These are phyloP conservation scores for Antigone vipio DNA, from an alignment of 2,113 vertebrate genomes.

Conservation along the genomic window DNA sequence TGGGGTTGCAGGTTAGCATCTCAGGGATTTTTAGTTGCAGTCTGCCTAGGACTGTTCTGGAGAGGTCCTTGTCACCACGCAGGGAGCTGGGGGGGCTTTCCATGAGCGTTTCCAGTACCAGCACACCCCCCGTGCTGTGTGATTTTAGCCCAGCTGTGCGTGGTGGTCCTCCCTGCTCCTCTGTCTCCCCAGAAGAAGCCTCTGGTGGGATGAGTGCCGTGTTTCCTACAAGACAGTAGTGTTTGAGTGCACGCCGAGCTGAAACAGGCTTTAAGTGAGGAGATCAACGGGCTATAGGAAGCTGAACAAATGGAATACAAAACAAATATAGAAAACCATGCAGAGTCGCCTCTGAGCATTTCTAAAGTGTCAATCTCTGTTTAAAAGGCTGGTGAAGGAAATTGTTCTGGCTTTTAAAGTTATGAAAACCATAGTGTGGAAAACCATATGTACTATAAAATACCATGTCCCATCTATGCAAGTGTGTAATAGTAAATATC, in stretches of 20 bases:
- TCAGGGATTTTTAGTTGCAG: neutral
- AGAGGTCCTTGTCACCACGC: neutral
- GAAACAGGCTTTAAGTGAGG: neutral
- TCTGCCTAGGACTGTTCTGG: neutral
- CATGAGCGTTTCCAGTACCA: neutral
- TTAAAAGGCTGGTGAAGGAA: slow-evolving; percentile 52
- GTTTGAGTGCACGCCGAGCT: neutral
- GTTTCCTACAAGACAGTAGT: neutral
- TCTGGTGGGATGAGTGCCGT: neutral
- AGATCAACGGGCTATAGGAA: slow-evolving; percentile 4
- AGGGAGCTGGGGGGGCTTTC: neutral
- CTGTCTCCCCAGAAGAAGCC: neutral
- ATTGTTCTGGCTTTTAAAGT: slow-evolving; percentile 52
- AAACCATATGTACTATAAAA: slow-evolving; percentile 43
- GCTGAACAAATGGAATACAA: slow-evolving; percentile 38
- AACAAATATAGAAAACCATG: neutral
- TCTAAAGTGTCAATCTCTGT: slow-evolving; percentile 43
- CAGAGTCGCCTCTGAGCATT: neutral
- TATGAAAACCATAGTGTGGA: slow-evolving; percentile 26
- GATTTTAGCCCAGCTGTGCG: neutral
- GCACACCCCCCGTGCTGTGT: neutral
- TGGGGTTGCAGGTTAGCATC: neutral
- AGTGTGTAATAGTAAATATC: slow-evolving; percentile 15
- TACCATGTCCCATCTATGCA: neutral
- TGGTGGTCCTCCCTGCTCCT: neutral